phyloP scores from a whole-genome alignment of 2,888 invertebrate species.

The Galeopsomyia nigrocyanea region DNA sequence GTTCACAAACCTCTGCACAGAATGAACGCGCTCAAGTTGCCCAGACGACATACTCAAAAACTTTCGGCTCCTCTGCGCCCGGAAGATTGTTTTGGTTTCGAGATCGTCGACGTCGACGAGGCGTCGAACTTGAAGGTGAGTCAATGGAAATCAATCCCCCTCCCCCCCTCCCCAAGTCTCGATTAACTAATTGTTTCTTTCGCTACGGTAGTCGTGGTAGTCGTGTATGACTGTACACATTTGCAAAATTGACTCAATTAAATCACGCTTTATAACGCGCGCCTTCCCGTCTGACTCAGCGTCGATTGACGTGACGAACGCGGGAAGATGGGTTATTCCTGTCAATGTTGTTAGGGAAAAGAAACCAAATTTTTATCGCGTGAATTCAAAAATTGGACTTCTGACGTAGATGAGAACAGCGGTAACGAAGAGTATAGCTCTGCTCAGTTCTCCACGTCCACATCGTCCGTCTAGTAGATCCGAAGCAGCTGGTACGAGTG shows the following conservation, averaged over 20 bases:
- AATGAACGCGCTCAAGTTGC: conserved; percentile 77
- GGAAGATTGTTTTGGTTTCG: conserved; percentile 87
- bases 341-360: neutral
- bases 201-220: no score
- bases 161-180: no score
- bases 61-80: conserved; percentile 73
- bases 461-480: conserved; percentile 62
- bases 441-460: conserved; percentile 72
- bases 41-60: conserved; percentile 78
- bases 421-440: conserved; percentile 64
- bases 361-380: neutral
- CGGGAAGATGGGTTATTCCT: neutral
- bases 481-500: conserved; percentile 56
- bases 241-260: no score
- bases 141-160: neutral
- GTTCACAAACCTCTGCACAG: conserved; percentile 84
- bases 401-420: conserved; percentile 61
- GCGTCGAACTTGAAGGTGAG: conserved; percentile 62
- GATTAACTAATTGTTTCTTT: no score
- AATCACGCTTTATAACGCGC: conserved; percentile 7
- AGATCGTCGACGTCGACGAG: conserved; percentile 87
- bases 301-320: neutral
- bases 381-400: neutral
- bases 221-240: no score
- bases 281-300: conserved; percentile 7